A percentile compares a stretch with the other conserved stretches of the same genome.
phyloP scores from a whole-genome alignment of 2,888 invertebrate species.

The Drosophila pseudotakahashii region DNA sequence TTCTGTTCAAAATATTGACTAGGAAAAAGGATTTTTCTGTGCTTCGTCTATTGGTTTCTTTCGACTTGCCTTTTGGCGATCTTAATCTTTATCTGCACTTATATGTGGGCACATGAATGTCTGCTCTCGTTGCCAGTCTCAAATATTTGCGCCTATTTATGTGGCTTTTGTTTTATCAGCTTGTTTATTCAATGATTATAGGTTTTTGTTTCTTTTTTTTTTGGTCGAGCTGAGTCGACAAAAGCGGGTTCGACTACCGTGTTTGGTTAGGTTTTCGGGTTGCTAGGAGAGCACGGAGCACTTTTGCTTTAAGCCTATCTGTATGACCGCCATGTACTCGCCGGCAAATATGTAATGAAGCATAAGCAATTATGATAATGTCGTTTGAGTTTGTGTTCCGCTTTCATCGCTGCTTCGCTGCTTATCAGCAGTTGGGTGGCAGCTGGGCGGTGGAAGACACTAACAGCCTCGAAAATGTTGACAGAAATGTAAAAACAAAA shows the following conservation, averaged over 20 bases:
- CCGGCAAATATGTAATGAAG: slow-evolving; percentile 76
- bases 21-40: neutral
- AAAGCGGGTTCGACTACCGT: slow-evolving; percentile 28
- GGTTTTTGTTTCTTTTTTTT: slow-evolving; percentile 20
- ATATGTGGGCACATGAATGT: slow-evolving; percentile 49
- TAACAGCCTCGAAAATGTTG: slow-evolving; percentile 41
- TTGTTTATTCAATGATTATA: slow-evolving; percentile 74
- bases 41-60: slow-evolving; percentile 9
- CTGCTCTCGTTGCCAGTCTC: slow-evolving; percentile 38
- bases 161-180: slow-evolving; percentile 74
- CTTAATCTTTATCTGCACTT: slow-evolving; percentile 69
- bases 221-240: slow-evolving; percentile 38
- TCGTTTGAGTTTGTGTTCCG: slow-evolving; percentile 63
- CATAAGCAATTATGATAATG: slow-evolving; percentile 80
- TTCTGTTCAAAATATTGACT: neutral
- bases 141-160: slow-evolving; percentile 75
- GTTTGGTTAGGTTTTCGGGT: slow-evolving; percentile 43
- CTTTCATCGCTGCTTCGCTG: slow-evolving; percentile 38
- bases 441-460: slow-evolving; percentile 3
- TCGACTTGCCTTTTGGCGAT: slow-evolving; percentile 53
- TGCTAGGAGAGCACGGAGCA: slow-evolving; percentile 7
- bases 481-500: slow-evolving; percentile 23
- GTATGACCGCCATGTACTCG: slow-evolving; percentile 40
- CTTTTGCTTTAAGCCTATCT: slow-evolving; percentile 36
- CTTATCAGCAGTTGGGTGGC: slow-evolving; percentile 57